Evolutionary conservation across 1,140 invertebrate species (phyloP), one percentile per base, ranked within the genome.

Genomic region (Atopsyche davidsoni): DNA sequence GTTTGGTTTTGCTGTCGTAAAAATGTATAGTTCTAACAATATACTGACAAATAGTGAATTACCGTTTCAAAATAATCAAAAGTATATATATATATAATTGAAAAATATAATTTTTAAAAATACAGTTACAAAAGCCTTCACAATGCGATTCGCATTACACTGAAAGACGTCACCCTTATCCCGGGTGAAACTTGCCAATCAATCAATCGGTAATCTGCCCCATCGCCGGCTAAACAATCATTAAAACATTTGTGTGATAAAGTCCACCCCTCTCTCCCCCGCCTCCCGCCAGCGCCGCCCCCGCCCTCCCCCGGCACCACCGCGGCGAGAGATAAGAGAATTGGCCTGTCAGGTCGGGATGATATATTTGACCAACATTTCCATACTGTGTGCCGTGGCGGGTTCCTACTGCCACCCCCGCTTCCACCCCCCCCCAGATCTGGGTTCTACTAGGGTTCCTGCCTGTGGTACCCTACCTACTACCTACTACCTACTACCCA

Each of bases 331-430:
- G 82, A 86, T 85, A 85, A 85, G 83, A 84, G 83, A 86, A 86
- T 86, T 85, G 83, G 80, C 82, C 82, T 85, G 83, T 85, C 83
- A 85, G 80, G 79, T 79, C 79, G 70, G 81, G 82, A 85, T 86
- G 83, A 85, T 85, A 85, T 86, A 86, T 86, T 85, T 85, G 82
- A 82, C 81, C 82, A 83, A 82, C 80, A 85, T 85, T 85, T 85
- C 80, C 82, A 83, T 83, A 82, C 76, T 72, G 69, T 70, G 67
- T 68, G 69, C 36, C 48, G 46, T 40, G 38, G 53, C 53, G 48
- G 47, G 47, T 48, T 10, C 43, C 16, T 35, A 24, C 47, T 38
- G 14, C 11, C 21, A 34, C 39, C 48, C 17, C 32, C 32, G 14
- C 48, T 42, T 21, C 18, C 11, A 3, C 11, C 13, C 6, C 14